Base-by-base conservation (phyloP, 2,888 invertebrate species). In the Dinocampus coccinellae region DNA sequence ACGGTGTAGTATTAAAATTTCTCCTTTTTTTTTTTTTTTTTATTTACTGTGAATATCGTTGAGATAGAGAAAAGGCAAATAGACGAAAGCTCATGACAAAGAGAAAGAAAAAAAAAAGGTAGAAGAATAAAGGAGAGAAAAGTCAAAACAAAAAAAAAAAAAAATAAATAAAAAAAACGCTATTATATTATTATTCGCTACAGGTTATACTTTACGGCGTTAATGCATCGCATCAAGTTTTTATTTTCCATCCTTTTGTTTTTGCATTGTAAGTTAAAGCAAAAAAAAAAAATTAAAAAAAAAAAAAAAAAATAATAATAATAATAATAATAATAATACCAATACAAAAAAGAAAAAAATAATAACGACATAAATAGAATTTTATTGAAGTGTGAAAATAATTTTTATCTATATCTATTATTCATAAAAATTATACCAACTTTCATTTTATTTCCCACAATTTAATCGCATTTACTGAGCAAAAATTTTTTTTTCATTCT, bases 171-270 rank as follows among this genome's bases (percentile, higher is more conserved):
- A n/a, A n/a, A n/a, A n/a, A 33, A 34, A 16, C 33, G 33, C 61
- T n/a, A 63, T 63, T 63, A 63, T 63, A 52, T 52, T 63, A 63
- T 63, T 63, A 63, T 63, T 63, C 42, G n/a, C 11, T 61, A 26
- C 29, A 33, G 16, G 22, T 16, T 20, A 36, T 61, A 22, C 22
- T 61, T 61, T 34, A 29, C 13, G 7, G 22, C 57, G 11, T 16
- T 16, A 57, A 7, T 42, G 42, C 42, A 55, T 55, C 61, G 34
- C 58, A 22, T 13, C 20, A 16, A 33, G n/a, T 57, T 57, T 57
- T 16, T 34, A 9, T 63, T 63, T 24, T 16, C 13, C 33, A 16
- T 29, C 26, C 10, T n/a, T n/a, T 29, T 33, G 33, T 24, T 34
- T 42, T 39, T 16, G n/a, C 42, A 16, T 47, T 47, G 16, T 16